These are phyloP conservation scores for Penelope pileata DNA, from an alignment of 2,113 vertebrate genomes.

Conservation along the genomic window DNA sequence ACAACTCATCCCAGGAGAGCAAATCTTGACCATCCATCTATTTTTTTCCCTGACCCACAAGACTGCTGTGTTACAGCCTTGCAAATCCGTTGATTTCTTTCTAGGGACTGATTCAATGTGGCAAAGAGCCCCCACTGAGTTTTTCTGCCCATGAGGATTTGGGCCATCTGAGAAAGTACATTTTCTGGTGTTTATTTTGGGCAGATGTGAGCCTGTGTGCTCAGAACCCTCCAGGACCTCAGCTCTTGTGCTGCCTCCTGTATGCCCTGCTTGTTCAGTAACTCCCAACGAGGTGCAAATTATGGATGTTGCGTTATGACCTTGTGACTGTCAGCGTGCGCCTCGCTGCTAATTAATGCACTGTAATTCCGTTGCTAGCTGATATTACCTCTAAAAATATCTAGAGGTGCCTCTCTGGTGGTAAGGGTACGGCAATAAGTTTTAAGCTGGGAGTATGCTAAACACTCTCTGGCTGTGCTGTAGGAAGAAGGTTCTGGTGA, in stretches of 20 bases:
- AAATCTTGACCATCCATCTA: background rate
- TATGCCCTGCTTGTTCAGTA: background rate
- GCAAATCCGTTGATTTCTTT: background rate
- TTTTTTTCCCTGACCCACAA: background rate
- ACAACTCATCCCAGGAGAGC: background rate
- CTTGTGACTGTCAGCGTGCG: background rate
- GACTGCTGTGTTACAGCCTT: background rate
- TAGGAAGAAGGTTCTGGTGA: background rate
- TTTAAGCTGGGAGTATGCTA: background rate
- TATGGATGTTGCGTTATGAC: background rate
- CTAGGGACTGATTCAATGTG: too few relatives aligned
- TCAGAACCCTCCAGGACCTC: background rate
- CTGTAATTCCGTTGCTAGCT: background rate
- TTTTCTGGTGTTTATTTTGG: background rate
- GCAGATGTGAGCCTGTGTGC: background rate
- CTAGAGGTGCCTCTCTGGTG: background rate
- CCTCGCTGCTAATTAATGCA: conserved; percentile 1
- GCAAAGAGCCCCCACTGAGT: accelerated
- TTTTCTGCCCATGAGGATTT: background rate
- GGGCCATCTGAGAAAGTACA: background rate
- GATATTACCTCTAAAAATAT: background rate
- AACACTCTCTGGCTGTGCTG: background rate
- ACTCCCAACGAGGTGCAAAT: background rate
- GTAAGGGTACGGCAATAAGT: background rate
- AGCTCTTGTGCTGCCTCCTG: background rate